Base-by-base conservation (phyloP, 2,888 invertebrate genomes). In the Gerosis bhagava region DNA sequence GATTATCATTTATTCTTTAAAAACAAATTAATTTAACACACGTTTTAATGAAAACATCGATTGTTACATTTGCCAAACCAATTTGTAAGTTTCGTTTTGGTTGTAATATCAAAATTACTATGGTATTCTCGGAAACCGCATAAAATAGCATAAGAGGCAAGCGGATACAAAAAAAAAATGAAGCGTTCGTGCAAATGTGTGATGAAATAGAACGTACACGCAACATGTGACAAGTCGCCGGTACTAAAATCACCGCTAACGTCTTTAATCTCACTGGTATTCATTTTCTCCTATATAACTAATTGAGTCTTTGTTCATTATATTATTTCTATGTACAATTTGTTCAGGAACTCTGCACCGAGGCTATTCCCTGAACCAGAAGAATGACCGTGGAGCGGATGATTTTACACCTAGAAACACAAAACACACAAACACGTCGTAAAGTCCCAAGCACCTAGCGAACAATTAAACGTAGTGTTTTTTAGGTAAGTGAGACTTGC, bases 281-380 rank as follows among this genome's bases (percentile, higher is more conserved):
- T 79, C 74, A 80, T 76, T 70, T 77, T 82, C 76, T 74, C 70
- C 75, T 83, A 83, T 73, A 65, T 74, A 74, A 83, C 78, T 87
- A 87, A 83, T 82, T 86, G 86, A 88, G 88, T 88, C 88, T 87
- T 87, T 87, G 79, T 82, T 84, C 81, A 79, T 78, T 83, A 80
- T 73, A 64, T 60, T 74, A 55, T 53, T 77, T 83, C 68, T 87
- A 87, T 87, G 63, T 86, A 88, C 84, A 88, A 79, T 59, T 12
- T 55, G 65, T 73, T 80, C 84, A 82, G 84, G 83, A 83, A 76
- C 79, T 72, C 78, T 76, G 70, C 82, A 70, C 63, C 73, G 74
- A 71, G 76, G 77, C 73, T 88, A 88, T 80, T 88, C 84, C 83
- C 87, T 88, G 88, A 87, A 88, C 88, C 88, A 88, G 88, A 88